Conservation (phyloP, 2,113 vertebrate genomes). For the Dendrocopos noguchii region DNA sequence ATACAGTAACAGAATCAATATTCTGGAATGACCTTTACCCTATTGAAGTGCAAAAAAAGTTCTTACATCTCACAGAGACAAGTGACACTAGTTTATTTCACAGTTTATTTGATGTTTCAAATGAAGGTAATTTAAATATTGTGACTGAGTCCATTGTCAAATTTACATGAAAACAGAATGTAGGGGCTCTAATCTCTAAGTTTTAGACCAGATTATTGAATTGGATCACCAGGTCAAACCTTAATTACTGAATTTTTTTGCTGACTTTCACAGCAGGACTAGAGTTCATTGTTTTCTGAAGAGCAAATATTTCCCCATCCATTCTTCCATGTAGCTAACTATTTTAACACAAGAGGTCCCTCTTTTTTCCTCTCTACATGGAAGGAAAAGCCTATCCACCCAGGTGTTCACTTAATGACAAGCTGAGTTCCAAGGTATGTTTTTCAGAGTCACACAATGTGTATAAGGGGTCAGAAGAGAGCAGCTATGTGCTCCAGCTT, state of each 20-base stretch:
- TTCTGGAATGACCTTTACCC: not conserved
- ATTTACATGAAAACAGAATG: not conserved
- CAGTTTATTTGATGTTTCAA: not conserved
- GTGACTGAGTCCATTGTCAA: not conserved
- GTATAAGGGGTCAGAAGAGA: conserved; percentile 24
- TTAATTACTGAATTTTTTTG: not conserved
- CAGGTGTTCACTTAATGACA: not conserved
- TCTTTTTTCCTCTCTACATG: not conserved
- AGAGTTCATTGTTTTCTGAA: not conserved
- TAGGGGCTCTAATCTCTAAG: not conserved
- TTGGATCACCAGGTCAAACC: not conserved
- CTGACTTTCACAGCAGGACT: not conserved
- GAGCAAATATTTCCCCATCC: not conserved
- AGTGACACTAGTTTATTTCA: not conserved
- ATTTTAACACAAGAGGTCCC: not conserved
- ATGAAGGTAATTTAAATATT: not conserved
- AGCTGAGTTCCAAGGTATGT: conserved; percentile 37
- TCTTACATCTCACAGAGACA: not conserved
- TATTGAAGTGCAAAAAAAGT: not conserved
- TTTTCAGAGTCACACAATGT: conserved; percentile 30
- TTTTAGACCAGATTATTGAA: not conserved
- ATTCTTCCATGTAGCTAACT: not conserved
- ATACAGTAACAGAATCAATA: not conserved
- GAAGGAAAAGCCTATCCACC: not conserved
- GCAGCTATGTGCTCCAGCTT: not conserved